phyloP scores from a whole-genome alignment of 1,140 invertebrate genomes.

The honey bee (Apis mellifera) region Amel_HAv3.1 CM009934.2:7104001-7104500 shows the following conservation, averaged over 20 bases:
- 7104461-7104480: slow-evolving; percentile 28
- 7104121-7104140: not conserved
- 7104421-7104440: not conserved
- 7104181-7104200: too few relatives aligned
- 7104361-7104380: slow-evolving; percentile 15
- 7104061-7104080: not conserved
- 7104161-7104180: too few relatives aligned
- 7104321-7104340: not conserved
- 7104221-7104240: too few relatives aligned
- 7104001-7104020: not conserved
- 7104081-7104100: not conserved
- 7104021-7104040: not conserved
- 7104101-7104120: too few relatives aligned
- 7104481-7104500: slow-evolving; percentile 32
- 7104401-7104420: slow-evolving; percentile 42
- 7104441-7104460: not conserved
- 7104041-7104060: slow-evolving; percentile 1
- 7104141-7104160: too few relatives aligned
- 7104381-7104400: slow-evolving; percentile 33
- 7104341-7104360: slow-evolving; percentile 10
- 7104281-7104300: not conserved
- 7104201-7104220: too few relatives aligned
- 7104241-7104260: too few relatives aligned
- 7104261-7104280: too few relatives aligned
- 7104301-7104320: slow-evolving; percentile 14